Base-by-base conservation (phyloP, 2,888 invertebrate genomes). In the Perdita meconis region DNA sequence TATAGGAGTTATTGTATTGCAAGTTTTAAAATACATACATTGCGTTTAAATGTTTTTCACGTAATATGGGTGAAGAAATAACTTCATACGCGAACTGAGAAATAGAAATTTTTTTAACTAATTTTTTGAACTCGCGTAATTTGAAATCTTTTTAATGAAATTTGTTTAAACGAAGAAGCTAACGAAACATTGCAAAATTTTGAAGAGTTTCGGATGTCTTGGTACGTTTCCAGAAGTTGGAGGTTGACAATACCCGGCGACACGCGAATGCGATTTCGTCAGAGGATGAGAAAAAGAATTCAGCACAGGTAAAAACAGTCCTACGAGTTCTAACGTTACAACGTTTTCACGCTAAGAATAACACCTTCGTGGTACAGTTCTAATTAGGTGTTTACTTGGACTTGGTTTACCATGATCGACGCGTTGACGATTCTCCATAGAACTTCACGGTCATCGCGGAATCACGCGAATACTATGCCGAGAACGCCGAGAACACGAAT, bases 331-430 rank as follows among this genome's bases (percentile, higher is more conserved):
- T 69, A 68, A 61, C 44, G 76, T 71, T 67, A 59, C 78, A 16
- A 51, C 55, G 72, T 72, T 77, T 68, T 67, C 67, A 78, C 72
- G 77, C 78, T 67, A 78, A 78, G 78, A 78, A 78, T 78, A 78
- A 78, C 65, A 76, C 70, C 60, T 44, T 57, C 47, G 40, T 16
- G 40, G 59, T 38, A 26, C 51, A 59, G 63, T n/a, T 71, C 77
- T 76, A 61, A 78, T 70, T 57, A 59, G 61, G 66, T 53, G 51
- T 66, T 70, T 51, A 34, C 47, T 40, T 44, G 36, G 12, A 42
- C 53, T 24, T n/a, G 2, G 44, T 53, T 26, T 24, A 63, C 5
- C 65, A 34, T 10, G 6, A 56, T 50, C 2, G 59, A 74, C 44
- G 53, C 53, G 55, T 64, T 34, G 34, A 68, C n/a, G 40, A 69